phyloP scores from a whole-genome alignment of 2,797 vertebrate species.

The Ptychadena robeensis region DNA sequence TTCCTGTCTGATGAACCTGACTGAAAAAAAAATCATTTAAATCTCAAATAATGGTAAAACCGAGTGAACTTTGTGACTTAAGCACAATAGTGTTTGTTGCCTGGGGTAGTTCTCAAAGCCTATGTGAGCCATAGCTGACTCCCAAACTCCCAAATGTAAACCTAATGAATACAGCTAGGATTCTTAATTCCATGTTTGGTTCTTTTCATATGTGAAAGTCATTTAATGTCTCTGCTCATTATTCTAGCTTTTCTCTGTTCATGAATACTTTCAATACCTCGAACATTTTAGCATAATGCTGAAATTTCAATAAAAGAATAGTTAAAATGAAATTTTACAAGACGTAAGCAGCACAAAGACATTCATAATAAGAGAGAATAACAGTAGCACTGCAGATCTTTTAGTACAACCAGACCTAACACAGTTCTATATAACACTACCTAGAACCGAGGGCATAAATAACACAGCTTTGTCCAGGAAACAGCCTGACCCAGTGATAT shows the following conservation, averaged over 20 bases:
- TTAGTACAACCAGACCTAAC: not conserved
- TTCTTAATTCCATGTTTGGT: not conserved
- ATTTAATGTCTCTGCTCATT: not conserved
- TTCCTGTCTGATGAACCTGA: too few species aligned
- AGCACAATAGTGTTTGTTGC: too few species aligned
- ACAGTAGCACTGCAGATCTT: not conserved
- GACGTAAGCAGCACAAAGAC: not conserved
- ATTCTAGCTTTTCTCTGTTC: not conserved
- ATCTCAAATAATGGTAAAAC: too few species aligned
- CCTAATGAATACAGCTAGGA: not conserved
- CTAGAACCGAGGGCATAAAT: constrained; percentile 21
- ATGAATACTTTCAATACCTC: not conserved
- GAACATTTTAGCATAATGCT: not conserved
- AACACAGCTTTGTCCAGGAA: not conserved
- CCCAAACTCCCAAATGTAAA: too few species aligned
- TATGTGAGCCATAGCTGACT: too few species aligned
- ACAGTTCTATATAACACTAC: not conserved
- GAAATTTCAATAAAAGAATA: not conserved
- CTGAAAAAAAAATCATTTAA: too few species aligned
- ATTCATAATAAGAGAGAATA: not conserved
- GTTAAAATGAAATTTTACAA: not conserved
- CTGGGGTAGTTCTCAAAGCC: too few species aligned
- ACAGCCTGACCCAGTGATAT: constrained; percentile 18
- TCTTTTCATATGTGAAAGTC: not conserved
- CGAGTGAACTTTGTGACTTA: too few species aligned